Base-by-base conservation (phyloP, 1,140 invertebrate genomes). In the Formica exsecta region DNA sequence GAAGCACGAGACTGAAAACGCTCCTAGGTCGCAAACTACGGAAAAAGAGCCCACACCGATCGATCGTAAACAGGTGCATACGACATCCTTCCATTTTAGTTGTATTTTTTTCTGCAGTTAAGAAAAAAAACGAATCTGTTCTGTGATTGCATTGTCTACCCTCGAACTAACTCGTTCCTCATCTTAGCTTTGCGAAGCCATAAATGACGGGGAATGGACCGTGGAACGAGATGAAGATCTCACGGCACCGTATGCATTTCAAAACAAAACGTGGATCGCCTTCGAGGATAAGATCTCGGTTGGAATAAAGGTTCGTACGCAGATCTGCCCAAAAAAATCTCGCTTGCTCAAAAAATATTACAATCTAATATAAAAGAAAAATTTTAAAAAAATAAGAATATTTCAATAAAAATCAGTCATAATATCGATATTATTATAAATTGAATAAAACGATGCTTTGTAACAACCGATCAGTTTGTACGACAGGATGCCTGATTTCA, bases 161-260 rank as follows among this genome's bases (percentile, higher is more conserved):
- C 16, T 44, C 1, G 19, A 48, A 59, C n/a, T 65, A 54, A 57
- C 13, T 51, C 6, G 44, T n/a, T 86, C 0, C 32, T 22, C 65
- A 22, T 86, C 91, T 16, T 87, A 96, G 95, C 93, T 98, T 0
- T 98, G 97, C 90, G 92, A 95, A 32, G 92, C 95, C 29, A 95
- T 97, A 89, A 95, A 94, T 66, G 94, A 94, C 38, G 97, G 96
- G 41, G 94, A 95, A 59, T 98, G 97, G 97, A 98, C 96, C 0
- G 92, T 98, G 22, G 97, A 98, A 92, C 95, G 97, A 86, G 97
- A 98, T 87, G 97, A 98, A 89, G 97, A 98, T 95, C 95, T 97
- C 22, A 97, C 97, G 0, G 97, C 97, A 48, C 97, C 97, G 77
- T 98, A 97, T 90, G 97, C 97, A 81, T 98, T 97, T 91, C 96